phyloP scores from a whole-genome alignment of 2,888 invertebrate species.

The Proisotoma minuta region DNA sequence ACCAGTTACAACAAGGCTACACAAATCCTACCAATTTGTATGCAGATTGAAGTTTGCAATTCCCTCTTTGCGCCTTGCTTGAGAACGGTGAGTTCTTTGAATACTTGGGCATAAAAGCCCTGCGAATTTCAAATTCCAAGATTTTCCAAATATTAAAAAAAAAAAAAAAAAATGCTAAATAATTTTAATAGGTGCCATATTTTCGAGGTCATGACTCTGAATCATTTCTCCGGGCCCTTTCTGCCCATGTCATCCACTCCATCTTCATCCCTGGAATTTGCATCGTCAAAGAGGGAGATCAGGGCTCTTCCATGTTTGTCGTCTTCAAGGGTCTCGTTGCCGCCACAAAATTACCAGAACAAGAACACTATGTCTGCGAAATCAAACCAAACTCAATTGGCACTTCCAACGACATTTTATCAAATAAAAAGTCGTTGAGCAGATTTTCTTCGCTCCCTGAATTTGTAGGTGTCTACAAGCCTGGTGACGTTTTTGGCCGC shows the following conservation, averaged over 20 bases:
- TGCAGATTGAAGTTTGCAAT: slow-evolving; percentile 38
- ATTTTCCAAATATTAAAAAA: too few relatives aligned
- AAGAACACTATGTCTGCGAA: background rate
- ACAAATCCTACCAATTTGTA: slow-evolving; percentile 26
- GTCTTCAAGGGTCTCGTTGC: slow-evolving; percentile 39
- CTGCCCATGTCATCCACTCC: slow-evolving; percentile 25
- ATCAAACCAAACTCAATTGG: too few relatives aligned
- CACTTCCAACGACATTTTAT: too few relatives aligned
- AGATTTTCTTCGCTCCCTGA: too few relatives aligned
- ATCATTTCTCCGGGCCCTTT: slow-evolving; percentile 35
- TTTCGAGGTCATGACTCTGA: slow-evolving; percentile 18
- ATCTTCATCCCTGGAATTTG: slow-evolving; percentile 38
- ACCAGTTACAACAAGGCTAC: slow-evolving; percentile 31
- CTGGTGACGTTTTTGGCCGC: slow-evolving; percentile 36
- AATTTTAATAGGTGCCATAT: slow-evolving; percentile 14
- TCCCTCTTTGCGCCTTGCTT: slow-evolving; percentile 27
- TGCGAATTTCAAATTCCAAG: too few relatives aligned
- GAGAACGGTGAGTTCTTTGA: too few relatives aligned
- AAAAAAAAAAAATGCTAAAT: background rate
- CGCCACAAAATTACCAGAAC: background rate
- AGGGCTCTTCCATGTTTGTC: slow-evolving; percentile 36
- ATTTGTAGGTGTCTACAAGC: slow-evolving; percentile 28
- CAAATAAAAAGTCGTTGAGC: too few relatives aligned
- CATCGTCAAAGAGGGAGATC: slow-evolving; percentile 38
- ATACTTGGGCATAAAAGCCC: too few relatives aligned